Conservation (phyloP, 2,888 invertebrate genomes). For the Polyommatus icarus region DNA sequence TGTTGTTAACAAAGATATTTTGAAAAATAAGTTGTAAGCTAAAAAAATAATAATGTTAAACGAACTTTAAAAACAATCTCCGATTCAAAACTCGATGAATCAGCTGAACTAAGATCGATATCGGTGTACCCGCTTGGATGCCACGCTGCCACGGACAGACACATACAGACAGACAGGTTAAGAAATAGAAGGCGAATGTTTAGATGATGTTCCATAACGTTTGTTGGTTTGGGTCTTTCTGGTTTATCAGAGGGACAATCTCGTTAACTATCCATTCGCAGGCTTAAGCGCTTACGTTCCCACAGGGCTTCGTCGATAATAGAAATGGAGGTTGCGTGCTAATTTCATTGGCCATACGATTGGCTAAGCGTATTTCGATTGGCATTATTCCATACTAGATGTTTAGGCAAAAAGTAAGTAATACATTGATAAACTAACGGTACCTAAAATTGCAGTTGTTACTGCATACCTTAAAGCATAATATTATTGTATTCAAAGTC, state of each 20-base stretch:
- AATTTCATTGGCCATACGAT: constrained; percentile 13
- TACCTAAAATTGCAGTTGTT: background rate
- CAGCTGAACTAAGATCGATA: no score
- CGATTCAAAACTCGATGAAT: no score
- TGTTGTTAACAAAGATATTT: background rate
- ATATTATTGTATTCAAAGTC: no score
- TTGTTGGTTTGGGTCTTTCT: background rate
- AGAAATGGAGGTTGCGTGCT: constrained; percentile 16
- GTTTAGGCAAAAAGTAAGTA: background rate
- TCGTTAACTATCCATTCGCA: constrained; percentile 10
- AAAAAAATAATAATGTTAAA: background rate
- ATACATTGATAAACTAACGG: background rate
- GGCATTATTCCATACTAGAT: background rate
- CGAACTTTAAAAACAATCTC: no score
- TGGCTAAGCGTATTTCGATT: background rate
- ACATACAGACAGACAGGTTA: no score
- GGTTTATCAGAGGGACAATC: background rate
- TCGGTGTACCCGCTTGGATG: no score
- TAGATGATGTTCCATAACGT: background rate
- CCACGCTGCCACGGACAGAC: no score
- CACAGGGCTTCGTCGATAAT: constrained; percentile 1
- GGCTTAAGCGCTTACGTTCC: constrained; percentile 18
- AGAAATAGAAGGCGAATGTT: background rate
- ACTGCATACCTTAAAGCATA: background rate
- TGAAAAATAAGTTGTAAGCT: background rate